Conservation (phyloP, 1,140 invertebrate genomes). For the Neodiprion fabricii region DNA sequence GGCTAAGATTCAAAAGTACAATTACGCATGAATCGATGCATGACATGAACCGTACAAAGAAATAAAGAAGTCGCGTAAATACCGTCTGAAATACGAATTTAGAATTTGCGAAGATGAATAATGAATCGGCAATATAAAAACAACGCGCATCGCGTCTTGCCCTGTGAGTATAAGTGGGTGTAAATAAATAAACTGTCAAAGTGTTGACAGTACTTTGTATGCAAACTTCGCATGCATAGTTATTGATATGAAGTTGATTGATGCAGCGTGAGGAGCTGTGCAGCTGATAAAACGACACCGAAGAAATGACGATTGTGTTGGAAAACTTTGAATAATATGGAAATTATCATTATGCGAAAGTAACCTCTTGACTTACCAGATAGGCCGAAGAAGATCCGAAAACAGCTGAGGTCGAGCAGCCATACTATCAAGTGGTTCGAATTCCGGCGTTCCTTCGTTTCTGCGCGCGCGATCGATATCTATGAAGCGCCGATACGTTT, state of each 20-base stretch:
- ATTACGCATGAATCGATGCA: too few relatives aligned
- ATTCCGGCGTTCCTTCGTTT: constrained; percentile 37
- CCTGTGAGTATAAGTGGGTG: neutral
- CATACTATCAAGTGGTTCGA: constrained; percentile 45
- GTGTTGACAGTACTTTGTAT: neutral
- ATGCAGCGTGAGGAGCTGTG: neutral
- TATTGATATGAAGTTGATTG: neutral
- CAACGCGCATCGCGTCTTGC: neutral
- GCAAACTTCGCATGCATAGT: neutral
- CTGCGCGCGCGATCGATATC: constrained; percentile 28
- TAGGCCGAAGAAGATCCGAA: constrained; percentile 44
- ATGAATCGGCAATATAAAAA: neutral
- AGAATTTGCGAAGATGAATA: neutral
- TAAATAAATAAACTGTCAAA: neutral
- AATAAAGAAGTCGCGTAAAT: too few relatives aligned
- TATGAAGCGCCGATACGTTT: constrained; percentile 10
- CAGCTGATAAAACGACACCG: neutral
- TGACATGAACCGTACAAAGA: too few relatives aligned
- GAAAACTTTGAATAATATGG: neutral
- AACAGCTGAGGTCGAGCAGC: constrained; percentile 53
- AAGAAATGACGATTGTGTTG: neutral
- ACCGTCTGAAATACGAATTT: neutral
- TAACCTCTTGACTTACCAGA: constrained; percentile 54
- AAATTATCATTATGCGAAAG: constrained; percentile 14
- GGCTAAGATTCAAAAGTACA: too few relatives aligned